Evolutionary conservation across 2,113 vertebrate species (phyloP), one percentile per base, ranked within the genome.

Genomic region (Psettodes erumei): DNA sequence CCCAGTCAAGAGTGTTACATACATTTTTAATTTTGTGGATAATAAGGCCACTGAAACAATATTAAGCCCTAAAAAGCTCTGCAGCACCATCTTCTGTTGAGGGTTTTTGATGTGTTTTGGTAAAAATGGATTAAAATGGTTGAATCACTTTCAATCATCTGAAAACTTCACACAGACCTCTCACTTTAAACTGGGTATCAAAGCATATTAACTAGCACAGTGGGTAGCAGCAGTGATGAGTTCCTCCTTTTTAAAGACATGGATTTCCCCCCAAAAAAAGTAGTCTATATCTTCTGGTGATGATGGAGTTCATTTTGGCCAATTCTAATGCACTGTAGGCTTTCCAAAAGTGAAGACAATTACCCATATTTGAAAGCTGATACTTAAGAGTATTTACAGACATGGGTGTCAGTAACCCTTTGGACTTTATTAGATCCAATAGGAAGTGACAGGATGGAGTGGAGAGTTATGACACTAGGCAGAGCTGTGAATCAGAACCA

Each of bases 381-480:
- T 13, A 13, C 48, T 67, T n/a, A n/a, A n/a, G n/a, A n/a, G 43
- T 75, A 51, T 75, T 71, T 75, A n/a, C 48, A 65, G 69, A 66
- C 37, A 13, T 47, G 25, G 40, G 27, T 72, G 70, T 75, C 60
- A 61, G 54, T 54, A 30, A 61, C 73, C 23, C n/a, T 69, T 54
- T 72, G 50, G 61, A 53, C 37, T 81, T 27, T 82, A 64, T 83
- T 35, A 61, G 66, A 83, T 64, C 40, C 59, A 75, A 85, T 35
- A 19, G 53, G 60, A 81, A 28, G 42, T 80, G 82, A 81, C 78
- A 84, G 53, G 55, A 64, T 13, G 19, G 48, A 58, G 54, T 40
- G 61, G 45, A 72, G 58, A 80, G 54, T 65, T 67, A 35, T 73
- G 70, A 62, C 56, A 80, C 51, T 60, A 15, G 73, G 75, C 77